Evolutionary conservation across 2,113 vertebrate species (phyloP).

Genomic region (Leptocoma aspasia): DNA sequence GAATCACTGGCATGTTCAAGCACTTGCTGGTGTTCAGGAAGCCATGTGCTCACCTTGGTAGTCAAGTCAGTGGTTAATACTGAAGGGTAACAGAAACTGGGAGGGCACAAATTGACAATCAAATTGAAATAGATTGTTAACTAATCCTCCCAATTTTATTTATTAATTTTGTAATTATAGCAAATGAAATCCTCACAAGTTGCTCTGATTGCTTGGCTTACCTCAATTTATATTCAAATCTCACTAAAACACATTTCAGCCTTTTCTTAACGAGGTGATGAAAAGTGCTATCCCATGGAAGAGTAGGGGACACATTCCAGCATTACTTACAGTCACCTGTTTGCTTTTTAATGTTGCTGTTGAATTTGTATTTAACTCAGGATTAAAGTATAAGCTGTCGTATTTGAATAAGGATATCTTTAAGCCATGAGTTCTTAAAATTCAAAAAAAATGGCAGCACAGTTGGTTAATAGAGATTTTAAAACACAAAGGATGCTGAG

Average conservation of each 20-base stretch:
- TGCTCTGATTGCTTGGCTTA: constrained; percentile 30
- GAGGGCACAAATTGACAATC: neutral
- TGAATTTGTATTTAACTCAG: constrained; percentile 46
- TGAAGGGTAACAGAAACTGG: neutral
- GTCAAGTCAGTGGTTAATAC: neutral
- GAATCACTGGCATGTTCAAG: neutral
- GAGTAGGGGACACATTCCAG: neutral
- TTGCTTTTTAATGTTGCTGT: constrained; percentile 50
- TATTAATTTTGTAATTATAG: constrained; percentile 52
- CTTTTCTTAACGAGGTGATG: constrained; percentile 25
- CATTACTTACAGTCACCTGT: constrained; percentile 17
- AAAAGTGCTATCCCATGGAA: neutral
- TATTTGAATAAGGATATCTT: constrained; percentile 44
- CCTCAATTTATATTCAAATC: constrained; percentile 47
- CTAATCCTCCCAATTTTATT: constrained; percentile 53
- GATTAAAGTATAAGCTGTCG: constrained; percentile 37
- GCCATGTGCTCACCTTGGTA: neutral
- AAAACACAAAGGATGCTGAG: neutral
- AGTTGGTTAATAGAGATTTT: neutral
- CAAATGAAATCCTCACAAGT: constrained; percentile 7
- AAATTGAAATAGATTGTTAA: constrained; percentile 45
- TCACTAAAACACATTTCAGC: constrained; percentile 21
- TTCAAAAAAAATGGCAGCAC: neutral
- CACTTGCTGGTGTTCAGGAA: neutral
- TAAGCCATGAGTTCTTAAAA: constrained; percentile 15